phyloP scores from a whole-genome alignment of 2,888 invertebrate genomes.

The Didymodactylos carnosus region DNA sequence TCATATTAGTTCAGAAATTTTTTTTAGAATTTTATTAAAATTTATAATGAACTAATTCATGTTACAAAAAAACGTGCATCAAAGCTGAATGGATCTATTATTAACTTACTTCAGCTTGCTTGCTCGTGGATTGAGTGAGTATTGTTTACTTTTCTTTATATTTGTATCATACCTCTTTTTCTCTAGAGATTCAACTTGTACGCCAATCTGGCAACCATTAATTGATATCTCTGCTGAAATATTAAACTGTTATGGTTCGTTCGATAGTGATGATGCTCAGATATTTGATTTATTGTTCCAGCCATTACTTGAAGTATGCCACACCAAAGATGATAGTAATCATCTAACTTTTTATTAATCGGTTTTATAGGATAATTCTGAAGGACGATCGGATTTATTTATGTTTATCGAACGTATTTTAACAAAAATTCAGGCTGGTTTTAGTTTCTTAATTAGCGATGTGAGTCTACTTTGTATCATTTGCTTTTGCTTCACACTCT shows the following conservation, averaged over 20 bases:
- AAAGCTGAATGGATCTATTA: neutral
- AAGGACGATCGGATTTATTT: neutral
- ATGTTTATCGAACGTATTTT: neutral
- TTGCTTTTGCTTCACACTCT: neutral
- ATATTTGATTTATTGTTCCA: neutral
- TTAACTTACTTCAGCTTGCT: neutral
- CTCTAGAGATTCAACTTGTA: neutral
- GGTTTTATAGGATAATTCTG: neutral
- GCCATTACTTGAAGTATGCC: neutral
- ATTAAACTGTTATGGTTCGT: neutral
- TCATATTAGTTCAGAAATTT: neutral
- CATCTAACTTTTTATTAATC: neutral
- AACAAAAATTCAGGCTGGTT: neutral
- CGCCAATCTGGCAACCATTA: neutral
- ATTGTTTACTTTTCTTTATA: neutral
- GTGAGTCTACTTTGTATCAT: neutral
- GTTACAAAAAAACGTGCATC: neutral
- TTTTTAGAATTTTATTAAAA: neutral
- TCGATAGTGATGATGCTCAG: neutral
- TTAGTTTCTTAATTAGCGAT: neutral
- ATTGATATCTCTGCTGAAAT: neutral
- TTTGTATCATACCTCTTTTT: neutral
- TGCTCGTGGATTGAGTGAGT: neutral
- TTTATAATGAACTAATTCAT: neutral
- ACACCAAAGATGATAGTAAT: neutral